Evolutionary conservation across 1,140 invertebrate species (phyloP).

Genomic region (Drosophila miranda): DNA sequence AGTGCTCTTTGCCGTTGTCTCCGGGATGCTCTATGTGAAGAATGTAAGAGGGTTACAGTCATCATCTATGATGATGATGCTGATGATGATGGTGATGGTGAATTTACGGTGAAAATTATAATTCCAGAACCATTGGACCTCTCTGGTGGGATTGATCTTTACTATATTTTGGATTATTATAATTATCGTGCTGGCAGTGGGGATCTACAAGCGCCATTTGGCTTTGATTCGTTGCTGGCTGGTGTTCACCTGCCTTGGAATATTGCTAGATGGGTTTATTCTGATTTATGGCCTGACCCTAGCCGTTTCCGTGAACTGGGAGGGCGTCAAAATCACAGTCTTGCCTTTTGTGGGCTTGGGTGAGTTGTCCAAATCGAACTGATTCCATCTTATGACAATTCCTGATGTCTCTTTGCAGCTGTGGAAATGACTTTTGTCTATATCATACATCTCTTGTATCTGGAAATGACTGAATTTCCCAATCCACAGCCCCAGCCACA

Average conservation of each 20-base stretch:
- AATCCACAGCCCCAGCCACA: background rate
- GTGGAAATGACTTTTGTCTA: constrained; percentile 74
- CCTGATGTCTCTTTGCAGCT: constrained; percentile 7
- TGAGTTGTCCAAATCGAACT: background rate
- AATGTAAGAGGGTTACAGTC: constrained; percentile 45
- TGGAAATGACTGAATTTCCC: constrained; percentile 29
- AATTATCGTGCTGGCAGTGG: constrained; percentile 37
- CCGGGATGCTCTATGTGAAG: constrained; percentile 42
- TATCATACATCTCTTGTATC: constrained; percentile 56
- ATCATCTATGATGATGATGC: background rate
- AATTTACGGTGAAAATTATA: background rate
- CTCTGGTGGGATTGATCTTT: constrained; percentile 51
- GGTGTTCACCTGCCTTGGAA: constrained; percentile 61
- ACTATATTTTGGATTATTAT: constrained; percentile 51
- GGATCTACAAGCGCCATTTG: constrained; percentile 38
- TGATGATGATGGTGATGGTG: too few species aligned
- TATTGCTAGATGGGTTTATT: constrained; percentile 51
- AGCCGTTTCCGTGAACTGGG: constrained; percentile 57
- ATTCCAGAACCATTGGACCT: constrained; percentile 42
- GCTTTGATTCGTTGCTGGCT: constrained; percentile 55
- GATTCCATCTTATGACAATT: too few species aligned
- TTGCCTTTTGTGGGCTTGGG: constrained; percentile 60
- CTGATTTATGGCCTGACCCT: constrained; percentile 57
- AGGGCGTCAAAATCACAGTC: constrained; percentile 57
- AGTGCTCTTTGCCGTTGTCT: constrained; percentile 62